Percentiles rank a stretch among this genome's conserved stretches.
Evolutionary conservation across 1,140 invertebrate genomes (phyloP).

Genomic region (Drosophila busckii): DNA sequence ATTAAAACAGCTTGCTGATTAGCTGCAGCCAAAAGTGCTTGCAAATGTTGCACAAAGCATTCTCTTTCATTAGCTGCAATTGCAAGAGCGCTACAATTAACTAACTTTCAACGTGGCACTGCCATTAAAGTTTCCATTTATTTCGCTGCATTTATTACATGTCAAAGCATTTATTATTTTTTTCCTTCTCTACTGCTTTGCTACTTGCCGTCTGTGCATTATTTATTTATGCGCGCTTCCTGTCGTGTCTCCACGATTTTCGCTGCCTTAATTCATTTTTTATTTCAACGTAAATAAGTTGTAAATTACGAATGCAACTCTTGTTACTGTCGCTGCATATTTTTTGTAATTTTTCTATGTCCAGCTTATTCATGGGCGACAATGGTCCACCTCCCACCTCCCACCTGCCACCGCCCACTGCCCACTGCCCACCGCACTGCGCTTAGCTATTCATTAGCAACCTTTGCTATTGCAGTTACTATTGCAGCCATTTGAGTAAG

Average conservation of each 20-base stretch:
- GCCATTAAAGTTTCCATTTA: constrained; percentile 29
- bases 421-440: background rate
- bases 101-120: constrained; percentile 6
- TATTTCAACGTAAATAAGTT: constrained; percentile 70
- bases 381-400: constrained; percentile 31
- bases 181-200: constrained; percentile 16
- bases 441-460: constrained; percentile 13
- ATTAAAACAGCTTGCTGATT: too few species aligned
- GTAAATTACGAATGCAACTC: constrained; percentile 59
- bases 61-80: constrained; percentile 13
- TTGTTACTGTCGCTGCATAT: constrained; percentile 38
- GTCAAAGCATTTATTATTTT: constrained; percentile 63
- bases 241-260: constrained; percentile 8
- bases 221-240: constrained; percentile 50
- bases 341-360: constrained; percentile 28
- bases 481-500: constrained; percentile 18
- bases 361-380: constrained; percentile 14
- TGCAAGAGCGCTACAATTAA: constrained; percentile 43
- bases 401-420: background rate
- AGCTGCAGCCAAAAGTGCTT: too few species aligned
- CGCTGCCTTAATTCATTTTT: constrained; percentile 72
- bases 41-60: constrained; percentile 19
- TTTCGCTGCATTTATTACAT: constrained; percentile 44
- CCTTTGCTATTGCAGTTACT: constrained; percentile 14
- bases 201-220: constrained; percentile 23